Conservation (phyloP, 2,888 invertebrate species). For the Zhuqinia jingwanae region DNA sequence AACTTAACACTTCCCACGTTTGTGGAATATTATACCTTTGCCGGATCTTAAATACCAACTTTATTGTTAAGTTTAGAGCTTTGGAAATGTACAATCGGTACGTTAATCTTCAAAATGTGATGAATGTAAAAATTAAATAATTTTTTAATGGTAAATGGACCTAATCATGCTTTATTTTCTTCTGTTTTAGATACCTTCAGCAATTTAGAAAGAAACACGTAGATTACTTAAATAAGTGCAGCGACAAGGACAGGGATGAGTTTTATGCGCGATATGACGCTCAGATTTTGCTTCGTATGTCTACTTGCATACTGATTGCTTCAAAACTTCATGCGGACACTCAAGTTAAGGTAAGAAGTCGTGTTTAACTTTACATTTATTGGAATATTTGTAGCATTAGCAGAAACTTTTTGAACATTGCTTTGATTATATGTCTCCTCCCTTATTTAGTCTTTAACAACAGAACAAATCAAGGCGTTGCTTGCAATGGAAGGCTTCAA, state of each 20-base stretch:
- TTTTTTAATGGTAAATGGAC: background rate
- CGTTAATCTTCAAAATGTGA: background rate
- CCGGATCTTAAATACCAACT: background rate
- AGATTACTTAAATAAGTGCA: background rate
- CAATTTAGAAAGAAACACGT: background rate
- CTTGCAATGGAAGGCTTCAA: conserved; percentile 10
- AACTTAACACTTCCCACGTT: background rate
- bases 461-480: background rate
- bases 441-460: conserved; percentile 36
- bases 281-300: conserved; percentile 56
- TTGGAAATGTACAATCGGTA: conserved; percentile 60
- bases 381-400: no score
- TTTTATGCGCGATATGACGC: conserved; percentile 26
- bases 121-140: background rate
- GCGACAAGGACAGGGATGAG: background rate
- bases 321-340: conserved; percentile 61
- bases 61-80: conserved; percentile 39
- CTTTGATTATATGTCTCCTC: no score
- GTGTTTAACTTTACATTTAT: no score
- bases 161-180: background rate
- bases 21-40: conserved; percentile 42
- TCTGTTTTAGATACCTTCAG: conserved; percentile 28
- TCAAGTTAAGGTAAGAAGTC: conserved; percentile 40
- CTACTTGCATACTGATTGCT: conserved; percentile 55
- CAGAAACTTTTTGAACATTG: no score